Evolutionary conservation across 2,797 vertebrate genomes (phyloP), one percentile per base, ranked within the genome.

Genomic region (Chaunax sp.): DNA sequence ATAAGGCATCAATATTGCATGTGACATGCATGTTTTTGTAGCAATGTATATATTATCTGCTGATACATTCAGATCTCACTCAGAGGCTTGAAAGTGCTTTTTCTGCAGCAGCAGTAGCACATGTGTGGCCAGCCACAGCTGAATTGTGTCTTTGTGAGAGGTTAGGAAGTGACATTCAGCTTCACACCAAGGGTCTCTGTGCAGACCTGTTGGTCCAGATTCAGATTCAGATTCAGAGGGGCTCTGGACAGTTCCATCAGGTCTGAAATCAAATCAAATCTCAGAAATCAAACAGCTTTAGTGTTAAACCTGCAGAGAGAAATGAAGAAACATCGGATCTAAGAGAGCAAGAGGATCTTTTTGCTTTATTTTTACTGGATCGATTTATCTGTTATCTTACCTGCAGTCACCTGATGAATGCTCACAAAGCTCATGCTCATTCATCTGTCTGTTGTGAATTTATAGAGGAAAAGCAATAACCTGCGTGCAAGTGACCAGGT

Each of bases 401-500:
- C 18, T 12, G 19, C 28, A 30, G 28, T 9, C 28, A 30, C 5
- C 28, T 5, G 15, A 18, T 26, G 2, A 3, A 40, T 5, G 40
- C 23, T 46, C 16, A 35, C n/a, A 38, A 49, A 49, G 46, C 50
- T 25, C 14, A 54, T 50, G 56, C 45, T 64, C 44, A 14, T n/a
- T 30, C 28, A 30, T 56, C 20, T 26, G 26, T 66, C 76, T 77
- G 50, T 41, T 38, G 40, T 47, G 68, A 82, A 83, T 85, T 66
- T 73, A 51, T 75, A 46, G 43, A 63, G 44, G 63, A 64, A 67
- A 80, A 81, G 72, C 55, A 77, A 69, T 69, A 72, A 83, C 50
- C 43, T 75, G 6, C 20, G 43, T 56, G 45, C 8, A 67, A 77
- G 53, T 88, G 89, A 82, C 75, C 79, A 60, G 85, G 80, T 87